These are phyloP conservation scores for Lates calcarifer DNA, from an alignment of 2,113 vertebrate genomes.

Conservation along the genomic window DNA sequence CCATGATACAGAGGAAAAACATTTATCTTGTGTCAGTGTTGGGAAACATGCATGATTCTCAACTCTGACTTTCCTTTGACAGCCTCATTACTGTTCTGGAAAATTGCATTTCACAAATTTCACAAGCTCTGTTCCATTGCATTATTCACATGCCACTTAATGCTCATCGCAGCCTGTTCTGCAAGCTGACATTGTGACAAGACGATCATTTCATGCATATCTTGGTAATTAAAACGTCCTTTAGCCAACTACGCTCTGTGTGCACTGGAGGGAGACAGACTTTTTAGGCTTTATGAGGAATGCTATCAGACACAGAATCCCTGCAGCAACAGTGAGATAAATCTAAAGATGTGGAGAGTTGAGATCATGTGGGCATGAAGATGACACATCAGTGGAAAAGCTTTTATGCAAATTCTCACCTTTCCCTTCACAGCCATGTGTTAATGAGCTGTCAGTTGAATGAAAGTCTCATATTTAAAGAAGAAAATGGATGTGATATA, in stretches of 20 bases:
- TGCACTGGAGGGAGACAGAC: background rate
- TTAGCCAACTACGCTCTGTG: background rate
- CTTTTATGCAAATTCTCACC: constrained; percentile 22
- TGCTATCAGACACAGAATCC: constrained; percentile 11
- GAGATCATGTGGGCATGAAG: constrained; percentile 29
- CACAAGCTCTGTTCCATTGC: background rate
- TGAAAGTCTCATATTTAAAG: constrained; percentile 16
- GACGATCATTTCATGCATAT: constrained; percentile 41
- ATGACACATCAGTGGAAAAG: constrained; percentile 13
- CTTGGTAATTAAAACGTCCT: constrained; percentile 41
- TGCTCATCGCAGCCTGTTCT: constrained; percentile 17
- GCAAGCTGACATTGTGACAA: constrained; percentile 30
- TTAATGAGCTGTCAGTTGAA: constrained; percentile 43
- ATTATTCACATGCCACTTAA: constrained; percentile 37
- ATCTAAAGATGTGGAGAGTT: background rate
- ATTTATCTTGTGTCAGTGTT: background rate
- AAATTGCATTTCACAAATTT: constrained; percentile 25
- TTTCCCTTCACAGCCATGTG: constrained; percentile 1
- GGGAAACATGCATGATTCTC: background rate
- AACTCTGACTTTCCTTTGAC: background rate
- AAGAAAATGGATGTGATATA: no score
- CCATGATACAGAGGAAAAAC: background rate
- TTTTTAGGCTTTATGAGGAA: constrained; percentile 11
- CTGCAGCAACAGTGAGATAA: constrained; percentile 11
- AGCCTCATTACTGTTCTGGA: constrained; percentile 27